Base-by-base conservation (phyloP, 2,113 vertebrate genomes). In the Castor canadensis region DNA sequence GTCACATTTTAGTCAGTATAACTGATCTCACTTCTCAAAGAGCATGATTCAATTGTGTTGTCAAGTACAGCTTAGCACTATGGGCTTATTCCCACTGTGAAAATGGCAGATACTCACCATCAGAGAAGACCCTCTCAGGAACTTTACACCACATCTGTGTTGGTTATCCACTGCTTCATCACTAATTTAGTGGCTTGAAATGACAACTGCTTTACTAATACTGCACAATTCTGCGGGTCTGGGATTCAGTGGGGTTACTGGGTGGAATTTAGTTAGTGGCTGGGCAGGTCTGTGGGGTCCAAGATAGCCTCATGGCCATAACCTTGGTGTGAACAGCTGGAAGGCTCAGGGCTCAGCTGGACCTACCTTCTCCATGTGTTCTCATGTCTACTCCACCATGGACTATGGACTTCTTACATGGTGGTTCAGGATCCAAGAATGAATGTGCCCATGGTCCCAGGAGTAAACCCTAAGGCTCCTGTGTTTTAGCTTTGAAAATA, bases 11-110 rank as follows among this genome's bases (percentile, higher is more conserved):
- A 93, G 38, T 11, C 84, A 93, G 6, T 54, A 32, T 84, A 56
- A 91, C 67, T 82, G 52, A 88, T 66, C 15, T 85, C 87, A 60
- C 87, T 90, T 96, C 77, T 95, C 67, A 40, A 86, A 95, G 56
- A 40, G 5, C 60, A 54, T 93, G 58, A 89, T 58, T 79, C 28
- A 66, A 1, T 20, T 47, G 13, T 40, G 73, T 80, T 71, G 88
- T 58, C 40, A 93, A 32, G 24, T 26, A 15, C 38, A 11, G 35
- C 47, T 77, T 76, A 9, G 28, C 16, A 40, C 38, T 54, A 8
- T 24, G 54, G 56, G 54, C 69, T 76, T 91, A 52, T 9, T 87
- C 28, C 82, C 32, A 20, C 49, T 24, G 72, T 87, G 76, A 89
- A 76, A 35, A 77, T 11, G 17, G 67, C 35, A 45, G 49, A 76